Conservation (phyloP, 2,888 invertebrate species). For the Agriopis leucophaearia region DNA sequence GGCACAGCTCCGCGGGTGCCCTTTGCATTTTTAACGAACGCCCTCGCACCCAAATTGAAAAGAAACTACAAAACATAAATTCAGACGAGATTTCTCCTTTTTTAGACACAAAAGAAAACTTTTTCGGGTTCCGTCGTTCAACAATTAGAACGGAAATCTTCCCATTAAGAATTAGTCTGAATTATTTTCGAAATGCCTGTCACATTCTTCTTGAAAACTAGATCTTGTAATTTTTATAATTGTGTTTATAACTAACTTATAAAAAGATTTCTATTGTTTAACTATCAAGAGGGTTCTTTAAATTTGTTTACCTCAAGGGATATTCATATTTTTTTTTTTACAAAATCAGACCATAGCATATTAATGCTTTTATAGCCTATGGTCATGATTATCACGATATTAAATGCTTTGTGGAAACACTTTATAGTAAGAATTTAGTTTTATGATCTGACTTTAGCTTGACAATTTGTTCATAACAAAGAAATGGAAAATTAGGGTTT, state of each 20-base stretch:
- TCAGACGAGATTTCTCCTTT: constrained; percentile 62
- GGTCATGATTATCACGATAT: no score
- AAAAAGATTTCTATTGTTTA: neutral
- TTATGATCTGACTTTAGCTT: no score
- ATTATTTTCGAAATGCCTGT: neutral
- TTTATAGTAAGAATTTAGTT: neutral
- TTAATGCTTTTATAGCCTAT: no score
- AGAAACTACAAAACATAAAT: constrained; percentile 73
- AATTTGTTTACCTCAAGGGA: no score
- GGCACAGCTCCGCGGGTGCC: constrained; percentile 43
- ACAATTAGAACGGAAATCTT: constrained; percentile 15
- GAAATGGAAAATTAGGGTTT: no score
- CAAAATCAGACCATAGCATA: no score
- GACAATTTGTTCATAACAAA: no score
- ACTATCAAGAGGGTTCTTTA: no score
- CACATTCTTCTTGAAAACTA: neutral
- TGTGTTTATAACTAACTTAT: neutral
- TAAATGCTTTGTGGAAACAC: no score
- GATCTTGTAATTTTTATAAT: neutral
- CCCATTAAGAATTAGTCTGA: neutral
- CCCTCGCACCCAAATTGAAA: constrained; percentile 69
- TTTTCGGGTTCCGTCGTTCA: constrained; percentile 38
- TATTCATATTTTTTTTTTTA: no score
- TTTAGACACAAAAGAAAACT: constrained; percentile 47
- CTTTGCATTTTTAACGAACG: constrained; percentile 76